phyloP scores from a whole-genome alignment of 1,140 invertebrate species.

The Scaptodrosophila lebanonensis region DNA sequence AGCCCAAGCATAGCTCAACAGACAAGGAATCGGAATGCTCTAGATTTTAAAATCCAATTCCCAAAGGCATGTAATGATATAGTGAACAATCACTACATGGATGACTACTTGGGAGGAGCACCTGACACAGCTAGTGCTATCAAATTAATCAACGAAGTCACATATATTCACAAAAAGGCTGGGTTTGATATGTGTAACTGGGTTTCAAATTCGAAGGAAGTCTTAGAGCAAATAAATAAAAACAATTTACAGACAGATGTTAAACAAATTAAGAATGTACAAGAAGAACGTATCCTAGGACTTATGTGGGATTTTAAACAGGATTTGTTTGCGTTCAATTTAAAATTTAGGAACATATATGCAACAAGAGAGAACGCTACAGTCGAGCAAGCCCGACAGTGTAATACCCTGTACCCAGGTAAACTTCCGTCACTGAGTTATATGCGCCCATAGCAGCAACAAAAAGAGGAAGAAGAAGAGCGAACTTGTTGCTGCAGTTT shows the following conservation, averaged over 20 bases:
- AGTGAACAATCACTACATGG: constrained; percentile 66
- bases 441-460: too few relatives aligned
- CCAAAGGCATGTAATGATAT: constrained; percentile 48
- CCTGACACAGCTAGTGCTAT: constrained; percentile 23
- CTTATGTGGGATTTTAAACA: constrained; percentile 15
- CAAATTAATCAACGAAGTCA: constrained; percentile 11
- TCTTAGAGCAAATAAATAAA: constrained; percentile 4
- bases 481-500: too few relatives aligned
- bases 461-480: too few relatives aligned
- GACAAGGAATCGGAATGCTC: constrained; percentile 50
- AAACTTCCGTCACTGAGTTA: too few relatives aligned
- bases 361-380: background rate
- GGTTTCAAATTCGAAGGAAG: constrained; percentile 16
- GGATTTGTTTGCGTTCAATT: constrained; percentile 8
- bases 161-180: constrained; percentile 4
- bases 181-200: constrained; percentile 27
- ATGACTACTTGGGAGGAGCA: constrained; percentile 68
- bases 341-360: constrained; percentile 13
- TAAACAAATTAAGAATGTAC: constrained; percentile 4
- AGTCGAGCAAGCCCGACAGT: constrained; percentile 10
- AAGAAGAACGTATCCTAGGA: constrained; percentile 14
- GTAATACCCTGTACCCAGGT: constrained; percentile 5
- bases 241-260: constrained; percentile 1
- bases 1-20: constrained; percentile 16
- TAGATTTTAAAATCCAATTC: constrained; percentile 15